These are phyloP conservation scores for Lasioglossum calceatum DNA, from an alignment of 2,888 invertebrate species.

Conservation along the genomic window DNA sequence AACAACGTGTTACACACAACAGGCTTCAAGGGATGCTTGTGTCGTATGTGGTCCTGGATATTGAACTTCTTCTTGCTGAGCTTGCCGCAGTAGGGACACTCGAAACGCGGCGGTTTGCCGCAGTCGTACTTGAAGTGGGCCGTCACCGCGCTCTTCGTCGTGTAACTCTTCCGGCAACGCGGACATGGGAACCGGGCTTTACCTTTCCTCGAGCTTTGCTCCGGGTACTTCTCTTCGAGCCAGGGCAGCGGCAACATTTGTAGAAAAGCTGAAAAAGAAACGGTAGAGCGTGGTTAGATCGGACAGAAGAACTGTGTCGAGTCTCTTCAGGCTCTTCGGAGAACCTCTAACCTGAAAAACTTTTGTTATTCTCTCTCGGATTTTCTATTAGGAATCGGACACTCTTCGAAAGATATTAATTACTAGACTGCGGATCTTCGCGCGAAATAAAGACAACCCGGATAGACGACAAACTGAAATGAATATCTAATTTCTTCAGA, in stretches of 20 bases:
- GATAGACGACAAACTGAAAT: neutral
- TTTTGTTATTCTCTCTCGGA: neutral
- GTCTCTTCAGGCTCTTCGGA: neutral
- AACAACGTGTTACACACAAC: slow-evolving; percentile 76
- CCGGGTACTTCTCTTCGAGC: slow-evolving; percentile 68
- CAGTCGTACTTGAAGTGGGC: slow-evolving; percentile 83
- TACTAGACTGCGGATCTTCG: neutral
- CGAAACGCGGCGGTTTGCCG: slow-evolving; percentile 80
- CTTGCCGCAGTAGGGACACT: slow-evolving; percentile 82
- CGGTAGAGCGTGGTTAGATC: slow-evolving; percentile 56
- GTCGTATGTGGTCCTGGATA: slow-evolving; percentile 79
- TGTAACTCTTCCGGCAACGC: slow-evolving; percentile 79
- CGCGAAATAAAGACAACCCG: neutral
- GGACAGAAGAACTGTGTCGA: neutral
- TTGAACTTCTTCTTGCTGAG: slow-evolving; percentile 81
- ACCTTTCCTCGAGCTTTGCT: slow-evolving; percentile 55
- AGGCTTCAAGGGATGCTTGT: slow-evolving; percentile 76
- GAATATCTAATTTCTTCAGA: no score
- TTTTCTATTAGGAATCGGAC: neutral
- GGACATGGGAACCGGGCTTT: slow-evolving; percentile 76
- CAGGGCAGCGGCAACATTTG: slow-evolving; percentile 70
- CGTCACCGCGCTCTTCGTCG: slow-evolving; percentile 78
- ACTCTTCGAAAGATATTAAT: neutral
- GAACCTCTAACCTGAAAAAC: neutral
- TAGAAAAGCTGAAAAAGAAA: slow-evolving; percentile 75